These are phyloP conservation scores for Rhineura floridana DNA, from an alignment of 2,113 vertebrate genomes.

Conservation along the genomic window DNA sequence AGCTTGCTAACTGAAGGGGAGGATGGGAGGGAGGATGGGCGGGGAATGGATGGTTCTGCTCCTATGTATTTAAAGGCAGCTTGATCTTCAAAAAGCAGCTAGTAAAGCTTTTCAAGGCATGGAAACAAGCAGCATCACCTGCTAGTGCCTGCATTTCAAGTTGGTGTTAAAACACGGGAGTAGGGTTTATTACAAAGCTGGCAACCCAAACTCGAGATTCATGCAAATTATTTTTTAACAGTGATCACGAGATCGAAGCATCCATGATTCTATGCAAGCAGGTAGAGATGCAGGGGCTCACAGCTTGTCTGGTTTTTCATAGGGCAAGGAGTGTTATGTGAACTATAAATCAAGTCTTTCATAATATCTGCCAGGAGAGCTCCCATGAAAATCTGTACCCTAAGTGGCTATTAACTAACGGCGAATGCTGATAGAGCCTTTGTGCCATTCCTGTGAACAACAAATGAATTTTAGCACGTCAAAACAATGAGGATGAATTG, in stretches of 20 bases:
- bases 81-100: neutral
- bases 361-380: neutral
- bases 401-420: conserved; percentile 71
- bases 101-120: neutral
- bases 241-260: neutral
- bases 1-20: neutral
- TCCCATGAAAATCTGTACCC: neutral
- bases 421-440: conserved; percentile 61
- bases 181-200: too few species aligned
- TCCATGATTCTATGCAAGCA: neutral
- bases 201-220: neutral
- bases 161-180: neutral
- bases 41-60: neutral
- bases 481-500: conserved; percentile 37
- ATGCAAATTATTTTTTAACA: too few species aligned
- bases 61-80: neutral
- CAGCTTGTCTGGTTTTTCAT: neutral
- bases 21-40: too few species aligned
- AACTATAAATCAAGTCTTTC: neutral
- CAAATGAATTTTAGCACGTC: conserved; percentile 45
- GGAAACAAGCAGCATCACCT: neutral
- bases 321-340: neutral
- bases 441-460: conserved; percentile 67
- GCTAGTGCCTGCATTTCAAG: neutral
- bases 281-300: neutral